Evolutionary conservation across 1,140 invertebrate genomes (phyloP), one percentile per base, ranked within the genome.

Genomic region (Triops cancriformis): DNA sequence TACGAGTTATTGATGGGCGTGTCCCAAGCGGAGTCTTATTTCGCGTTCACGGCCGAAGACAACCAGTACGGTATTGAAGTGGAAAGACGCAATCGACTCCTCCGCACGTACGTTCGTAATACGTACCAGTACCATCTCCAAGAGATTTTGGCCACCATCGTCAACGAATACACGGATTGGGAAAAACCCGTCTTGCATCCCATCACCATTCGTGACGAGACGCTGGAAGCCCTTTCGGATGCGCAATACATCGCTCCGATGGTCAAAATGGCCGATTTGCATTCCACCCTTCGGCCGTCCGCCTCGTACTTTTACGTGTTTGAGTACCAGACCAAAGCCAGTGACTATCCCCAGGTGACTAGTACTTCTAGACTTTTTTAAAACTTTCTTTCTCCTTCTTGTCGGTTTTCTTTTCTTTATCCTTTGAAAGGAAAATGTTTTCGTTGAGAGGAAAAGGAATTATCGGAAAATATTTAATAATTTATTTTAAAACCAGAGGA

Each of bases 101-200:
- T 88, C 9, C 81, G 87, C 14, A 88, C 88, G 0, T 85, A 89
- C 43, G 87, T 90, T 0, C 82, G 88, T 72, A 89, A 89, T 82
- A 83, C 87, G 7, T 86, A 83, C 81, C 92, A 91, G 82, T 96
- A 81, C 79, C 88, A 90, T 81, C 82, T 87, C 74, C 86, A 87
- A 79, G 88, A 90, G 82, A 88, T 90, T 72, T 86, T 86, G 76
- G 85, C 88, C 27, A 88, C 88, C 14, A 84, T 90, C 6, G 92
- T 98, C 80, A 98, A 98, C 85, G 95, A 98, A 83, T 99, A 99
- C 85, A 98, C 95, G 2, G 95, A 98, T 84, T 98, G 96, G 96
- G 94, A 97, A 82, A 88, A 93, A 80, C 94, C 95, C 2, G 90
- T 95, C 10, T 93, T 95, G 82, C 94, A 97, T 89, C 94, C 95